phyloP scores from a whole-genome alignment of 1,140 invertebrate genomes.

The Pseudomyrmex dendroicus region DNA sequence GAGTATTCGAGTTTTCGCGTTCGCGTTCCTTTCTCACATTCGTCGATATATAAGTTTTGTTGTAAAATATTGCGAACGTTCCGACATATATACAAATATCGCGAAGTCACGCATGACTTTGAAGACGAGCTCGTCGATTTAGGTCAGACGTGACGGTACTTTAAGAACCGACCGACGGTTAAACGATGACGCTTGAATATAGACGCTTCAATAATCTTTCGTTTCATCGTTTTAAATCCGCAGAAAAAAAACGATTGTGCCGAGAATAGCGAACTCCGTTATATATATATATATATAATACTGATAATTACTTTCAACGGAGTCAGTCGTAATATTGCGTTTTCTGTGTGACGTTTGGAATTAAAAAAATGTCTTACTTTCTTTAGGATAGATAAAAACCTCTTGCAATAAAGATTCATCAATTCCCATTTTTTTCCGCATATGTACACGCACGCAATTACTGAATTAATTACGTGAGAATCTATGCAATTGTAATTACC shows the following conservation, averaged over 20 bases:
- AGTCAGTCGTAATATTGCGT: too few species aligned
- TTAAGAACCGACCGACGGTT: conserved; percentile 32
- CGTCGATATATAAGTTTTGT: conserved; percentile 7
- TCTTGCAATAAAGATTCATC: too few species aligned
- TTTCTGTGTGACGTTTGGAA: too few species aligned
- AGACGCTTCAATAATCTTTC: not conserved
- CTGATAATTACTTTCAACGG: too few species aligned
- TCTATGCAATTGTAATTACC: too few species aligned
- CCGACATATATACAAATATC: conserved; percentile 28
- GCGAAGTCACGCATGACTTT: conserved; percentile 46
- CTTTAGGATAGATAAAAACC: too few species aligned
- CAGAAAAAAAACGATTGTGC: conserved; percentile 5
- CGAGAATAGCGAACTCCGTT: too few species aligned
- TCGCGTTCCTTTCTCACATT: conserved; percentile 33
- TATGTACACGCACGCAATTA: too few species aligned
- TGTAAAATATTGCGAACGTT: conserved; percentile 2
- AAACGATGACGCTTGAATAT: conserved; percentile 17
- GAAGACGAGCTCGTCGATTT: conserved; percentile 53
- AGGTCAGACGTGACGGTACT: conserved; percentile 48
- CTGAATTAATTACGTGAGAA: too few species aligned
- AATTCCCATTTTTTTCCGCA: too few species aligned
- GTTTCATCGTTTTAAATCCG: not conserved
- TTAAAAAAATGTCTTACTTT: too few species aligned
- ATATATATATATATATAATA: too few species aligned
- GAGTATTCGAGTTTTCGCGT: conserved; percentile 19